Percentiles rank a stretch among this genome's conserved stretches.
Evolutionary conservation across 2,888 invertebrate genomes (phyloP).

Genomic region (Cephus sareptanus): DNA sequence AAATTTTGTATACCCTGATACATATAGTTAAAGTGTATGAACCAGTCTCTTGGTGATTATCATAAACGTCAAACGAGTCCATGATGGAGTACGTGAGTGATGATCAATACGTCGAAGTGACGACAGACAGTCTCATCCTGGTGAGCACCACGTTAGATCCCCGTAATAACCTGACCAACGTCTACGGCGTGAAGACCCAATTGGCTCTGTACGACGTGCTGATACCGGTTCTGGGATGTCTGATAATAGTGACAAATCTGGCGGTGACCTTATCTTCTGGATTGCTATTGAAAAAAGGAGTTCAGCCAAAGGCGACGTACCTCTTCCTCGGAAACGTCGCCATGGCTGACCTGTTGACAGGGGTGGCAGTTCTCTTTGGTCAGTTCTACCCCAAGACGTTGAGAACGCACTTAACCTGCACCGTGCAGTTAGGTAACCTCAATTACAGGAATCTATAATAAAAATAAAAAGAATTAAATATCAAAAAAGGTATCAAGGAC

Average conservation of each 20-base stretch:
- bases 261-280: constrained; percentile 76
- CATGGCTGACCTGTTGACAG: constrained; percentile 74
- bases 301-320: constrained; percentile 74
- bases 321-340: constrained; percentile 76
- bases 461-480: not conserved
- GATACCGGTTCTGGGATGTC: constrained; percentile 69
- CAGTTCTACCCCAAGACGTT: constrained; percentile 62
- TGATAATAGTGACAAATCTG: constrained; percentile 72
- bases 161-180: constrained; percentile 7
- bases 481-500: too few relatives aligned
- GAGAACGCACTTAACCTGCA: constrained; percentile 63
- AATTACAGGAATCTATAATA: not conserved
- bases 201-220: constrained; percentile 69
- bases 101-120: too few relatives aligned
- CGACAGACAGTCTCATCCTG: too few relatives aligned
- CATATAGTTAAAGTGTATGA: too few relatives aligned
- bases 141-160: not conserved
- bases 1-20: too few relatives aligned
- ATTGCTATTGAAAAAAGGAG: constrained; percentile 72
- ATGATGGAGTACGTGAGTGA: too few relatives aligned
- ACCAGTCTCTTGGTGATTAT: too few relatives aligned
- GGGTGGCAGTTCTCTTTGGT: constrained; percentile 71
- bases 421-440: constrained; percentile 62
- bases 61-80: too few relatives aligned
- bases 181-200: constrained; percentile 57